Evolutionary conservation across 2,797 vertebrate species (phyloP).

Genomic region (Remorina albescens): DNA sequence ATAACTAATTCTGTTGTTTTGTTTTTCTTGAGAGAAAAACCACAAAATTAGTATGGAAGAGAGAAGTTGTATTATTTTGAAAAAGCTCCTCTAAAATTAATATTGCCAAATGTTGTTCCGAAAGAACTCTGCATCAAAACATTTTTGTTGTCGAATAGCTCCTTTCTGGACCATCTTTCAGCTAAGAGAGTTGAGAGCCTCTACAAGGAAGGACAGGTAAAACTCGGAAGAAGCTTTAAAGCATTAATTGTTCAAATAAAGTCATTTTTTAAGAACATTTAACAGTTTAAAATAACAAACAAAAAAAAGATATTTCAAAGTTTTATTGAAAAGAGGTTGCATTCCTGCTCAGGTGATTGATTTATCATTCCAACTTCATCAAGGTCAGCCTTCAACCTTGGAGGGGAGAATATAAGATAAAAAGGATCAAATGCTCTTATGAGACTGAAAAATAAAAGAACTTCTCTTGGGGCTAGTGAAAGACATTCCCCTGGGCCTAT

Average conservation of each 20-base stretch:
- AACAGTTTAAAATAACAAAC: background rate
- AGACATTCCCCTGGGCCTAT: constrained; percentile 38
- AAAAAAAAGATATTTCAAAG: background rate
- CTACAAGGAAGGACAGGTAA: background rate
- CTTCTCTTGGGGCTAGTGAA: constrained; percentile 26
- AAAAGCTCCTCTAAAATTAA: background rate
- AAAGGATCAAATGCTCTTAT: constrained; percentile 5
- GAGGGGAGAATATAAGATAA: constrained; percentile 9
- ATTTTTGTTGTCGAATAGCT: constrained; percentile 6
- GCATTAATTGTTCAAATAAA: too few relatives aligned
- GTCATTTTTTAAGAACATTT: background rate
- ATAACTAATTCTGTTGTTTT: background rate
- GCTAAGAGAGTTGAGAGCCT: too few relatives aligned
- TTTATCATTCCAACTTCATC: constrained; percentile 23
- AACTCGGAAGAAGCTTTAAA: background rate
- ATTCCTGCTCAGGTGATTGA: constrained; percentile 17
- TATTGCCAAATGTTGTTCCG: background rate
- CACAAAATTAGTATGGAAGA: background rate
- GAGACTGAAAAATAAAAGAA: constrained; percentile 15
- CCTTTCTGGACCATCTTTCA: too few relatives aligned
- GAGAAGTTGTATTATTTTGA: background rate
- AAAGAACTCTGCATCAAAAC: background rate
- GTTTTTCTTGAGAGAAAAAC: background rate
- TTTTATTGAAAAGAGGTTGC: constrained; percentile 6
- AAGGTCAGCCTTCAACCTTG: constrained; percentile 47